Evolutionary conservation across 2,113 vertebrate genomes (phyloP), one percentile per base, ranked within the genome.

Genomic region (Chlorodrepanis virens): DNA sequence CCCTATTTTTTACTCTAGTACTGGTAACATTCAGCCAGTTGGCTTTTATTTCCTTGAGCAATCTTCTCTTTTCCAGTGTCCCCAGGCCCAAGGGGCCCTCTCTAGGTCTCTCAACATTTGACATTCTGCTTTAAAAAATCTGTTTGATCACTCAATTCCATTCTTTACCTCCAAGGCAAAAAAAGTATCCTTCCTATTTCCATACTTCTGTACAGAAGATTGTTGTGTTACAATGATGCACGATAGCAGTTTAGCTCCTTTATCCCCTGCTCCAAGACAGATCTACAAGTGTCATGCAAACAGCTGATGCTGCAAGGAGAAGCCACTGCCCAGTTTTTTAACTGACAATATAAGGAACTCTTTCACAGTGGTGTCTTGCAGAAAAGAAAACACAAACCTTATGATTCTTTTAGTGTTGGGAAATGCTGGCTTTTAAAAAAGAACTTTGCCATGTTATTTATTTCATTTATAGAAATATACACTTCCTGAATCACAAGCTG

Each of bases 371-470:
- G 31, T 31, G 19, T 67, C 60, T 81, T 37, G 56, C 39, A 69
- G 63, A 19, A 61, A 77, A 83, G 10, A 90, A 87, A 67, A 40
- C 19, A 28, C 11, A 3, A 5, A 22, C 81, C 29, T 63, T 67
- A 44, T 20, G n/a, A 83, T 77, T 63, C 35, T 83, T 86, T 64
- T 60, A 93, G 88, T 83, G 64, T 60, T 85, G 83, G 93, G 79
- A 96, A 95, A 77, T 68, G 37, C 45, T 29, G 72, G 20, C 33
- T 90, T 90, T 91, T 92, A 78, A 95, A 84, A 39, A 93, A 69
- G 39, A 87, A 84, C 57, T 89, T 71, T 39, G 23, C 0, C 0
- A 84, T 37, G n/a, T 64, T 72, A 49, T 75, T 95, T 90, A 61
- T 45, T 78, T 78, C 4, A 35, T 83, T 82, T 96, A 71, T 81